These are phyloP conservation scores for Bubalus kerabau DNA, from an alignment of 2,113 vertebrate species.

Conservation along the genomic window DNA sequence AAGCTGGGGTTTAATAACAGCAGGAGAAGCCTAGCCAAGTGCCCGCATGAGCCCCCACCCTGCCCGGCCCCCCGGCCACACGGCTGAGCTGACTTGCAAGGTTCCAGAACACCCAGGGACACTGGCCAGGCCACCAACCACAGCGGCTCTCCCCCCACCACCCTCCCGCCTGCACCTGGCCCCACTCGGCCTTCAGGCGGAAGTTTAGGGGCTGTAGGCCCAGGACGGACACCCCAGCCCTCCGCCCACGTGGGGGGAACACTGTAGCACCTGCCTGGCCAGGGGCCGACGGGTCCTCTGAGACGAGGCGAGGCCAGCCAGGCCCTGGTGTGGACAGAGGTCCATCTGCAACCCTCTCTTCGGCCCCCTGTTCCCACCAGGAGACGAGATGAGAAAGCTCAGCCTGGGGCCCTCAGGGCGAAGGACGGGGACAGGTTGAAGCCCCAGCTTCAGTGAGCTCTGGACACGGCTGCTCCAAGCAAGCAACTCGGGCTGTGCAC, in stretches of 20 bases:
- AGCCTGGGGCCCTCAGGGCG: accelerated
- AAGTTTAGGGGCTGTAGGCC: not conserved
- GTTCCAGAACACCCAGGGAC: not conserved
- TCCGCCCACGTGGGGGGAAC: accelerated
- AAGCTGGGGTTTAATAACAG: not conserved
- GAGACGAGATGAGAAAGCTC: not conserved
- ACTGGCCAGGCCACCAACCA: not conserved
- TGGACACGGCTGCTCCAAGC: not conserved
- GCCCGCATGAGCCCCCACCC: not conserved
- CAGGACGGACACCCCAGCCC: not conserved
- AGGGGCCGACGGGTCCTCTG: not conserved
- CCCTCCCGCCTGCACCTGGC: accelerated
- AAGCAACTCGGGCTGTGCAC: accelerated
- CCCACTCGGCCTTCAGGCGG: not conserved
- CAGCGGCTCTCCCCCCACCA: accelerated
- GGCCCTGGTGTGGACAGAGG: not conserved
- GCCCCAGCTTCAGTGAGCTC: not conserved
- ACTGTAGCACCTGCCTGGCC: not conserved
- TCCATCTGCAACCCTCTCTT: not conserved
- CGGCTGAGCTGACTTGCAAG: not conserved
- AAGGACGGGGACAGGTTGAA: not conserved
- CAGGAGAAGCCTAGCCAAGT: not conserved
- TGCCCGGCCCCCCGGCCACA: accelerated
- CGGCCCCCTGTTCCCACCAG: not conserved
- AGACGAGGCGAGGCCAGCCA: not conserved